Base-by-base conservation (phyloP, 2,888 invertebrate genomes). In the Anoplius nigerrimus region DNA sequence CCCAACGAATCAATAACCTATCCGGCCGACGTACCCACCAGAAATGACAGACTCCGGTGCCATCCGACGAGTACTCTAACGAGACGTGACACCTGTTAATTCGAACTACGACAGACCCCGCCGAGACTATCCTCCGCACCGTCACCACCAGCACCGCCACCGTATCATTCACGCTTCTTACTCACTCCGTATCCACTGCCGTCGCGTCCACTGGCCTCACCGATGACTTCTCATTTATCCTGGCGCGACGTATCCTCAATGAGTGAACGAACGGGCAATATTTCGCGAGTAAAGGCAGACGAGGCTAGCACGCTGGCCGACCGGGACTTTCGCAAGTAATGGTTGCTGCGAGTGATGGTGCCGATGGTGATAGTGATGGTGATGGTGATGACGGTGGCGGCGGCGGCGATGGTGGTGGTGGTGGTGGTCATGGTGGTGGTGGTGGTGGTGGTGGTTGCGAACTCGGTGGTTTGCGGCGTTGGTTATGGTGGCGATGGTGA, bases 291-390 rank as follows among this genome's bases (percentile, higher is more conserved):
- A 48, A 59, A 58, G 56, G 16, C n/a, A 48, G 43, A 54, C 18
- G 51, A 66, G 64, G 43, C 8, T 24, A 42, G 43, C 46, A 21
- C 42, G 13, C 46, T 46, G 62, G 61, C 66, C 71, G 70, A 64
- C 62, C 75, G 76, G n/a, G 63, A 64, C 62, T 64, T 66, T 68
- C 69, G 66, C 66, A 34, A 34, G 55, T 34, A 55, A 34, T 55
- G 34, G 48, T 20, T n/a, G 16, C 5, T 15, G 1, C 11, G 34
- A n/a, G n/a, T n/a, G n/a, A n/a, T n/a, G 8, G 16, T 16, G 48
- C 16, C 48, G 48, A 8, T n/a, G 48, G 16, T 16, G 16, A n/a
- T 48, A 8, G 16, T 48, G 42, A 42, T 13, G 42, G 13, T 42
- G 42, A 42, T 42, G 42, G 13, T 42, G 42, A 42, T 13, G 42